These are phyloP conservation scores for Platyura marginata DNA, from an alignment of 1,140 invertebrate genomes.

Conservation along the genomic window DNA sequence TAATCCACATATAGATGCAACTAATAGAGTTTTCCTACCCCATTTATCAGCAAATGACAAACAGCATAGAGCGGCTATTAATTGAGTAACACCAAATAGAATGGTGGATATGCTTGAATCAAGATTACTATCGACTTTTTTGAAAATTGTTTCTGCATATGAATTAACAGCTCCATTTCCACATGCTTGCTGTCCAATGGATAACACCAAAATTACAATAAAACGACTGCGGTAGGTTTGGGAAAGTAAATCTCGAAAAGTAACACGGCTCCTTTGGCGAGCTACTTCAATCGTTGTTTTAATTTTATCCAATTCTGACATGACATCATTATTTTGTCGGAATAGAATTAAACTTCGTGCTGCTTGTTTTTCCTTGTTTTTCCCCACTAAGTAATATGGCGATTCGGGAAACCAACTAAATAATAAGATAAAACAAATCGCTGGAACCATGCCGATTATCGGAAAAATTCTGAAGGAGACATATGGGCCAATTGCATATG, in stretches of 20 bases:
- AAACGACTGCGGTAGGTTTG: too few relatives aligned
- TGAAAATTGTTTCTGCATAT: conserved; percentile 56
- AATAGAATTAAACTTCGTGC: conserved; percentile 37
- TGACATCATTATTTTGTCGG: conserved; percentile 34
- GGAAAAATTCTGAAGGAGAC: conserved; percentile 34
- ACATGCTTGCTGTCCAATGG: conserved; percentile 55
- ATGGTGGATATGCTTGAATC: conserved; percentile 34
- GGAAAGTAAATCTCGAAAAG: too few relatives aligned
- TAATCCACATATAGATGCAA: conserved; percentile 36
- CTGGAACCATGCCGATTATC: conserved; percentile 33
- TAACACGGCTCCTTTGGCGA: too few relatives aligned
- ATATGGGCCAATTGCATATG: conserved; percentile 43
- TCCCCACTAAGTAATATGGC: conserved; percentile 46
- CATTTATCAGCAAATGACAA: conserved; percentile 47
- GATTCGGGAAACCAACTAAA: conserved; percentile 61
- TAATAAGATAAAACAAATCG: conserved; percentile 37
- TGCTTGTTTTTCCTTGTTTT: conserved; percentile 36
- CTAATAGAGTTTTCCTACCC: conserved; percentile 46
- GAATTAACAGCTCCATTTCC: conserved; percentile 57
- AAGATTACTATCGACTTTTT: conserved; percentile 26
- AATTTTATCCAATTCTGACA: too few relatives aligned
- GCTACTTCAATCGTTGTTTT: too few relatives aligned
- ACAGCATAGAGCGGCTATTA: conserved; percentile 39
- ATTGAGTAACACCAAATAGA: conserved; percentile 42
- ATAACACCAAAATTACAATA: conserved; percentile 31